Evolutionary conservation across 2,888 invertebrate genomes (phyloP).

Genomic region (Cephus spinipes): DNA sequence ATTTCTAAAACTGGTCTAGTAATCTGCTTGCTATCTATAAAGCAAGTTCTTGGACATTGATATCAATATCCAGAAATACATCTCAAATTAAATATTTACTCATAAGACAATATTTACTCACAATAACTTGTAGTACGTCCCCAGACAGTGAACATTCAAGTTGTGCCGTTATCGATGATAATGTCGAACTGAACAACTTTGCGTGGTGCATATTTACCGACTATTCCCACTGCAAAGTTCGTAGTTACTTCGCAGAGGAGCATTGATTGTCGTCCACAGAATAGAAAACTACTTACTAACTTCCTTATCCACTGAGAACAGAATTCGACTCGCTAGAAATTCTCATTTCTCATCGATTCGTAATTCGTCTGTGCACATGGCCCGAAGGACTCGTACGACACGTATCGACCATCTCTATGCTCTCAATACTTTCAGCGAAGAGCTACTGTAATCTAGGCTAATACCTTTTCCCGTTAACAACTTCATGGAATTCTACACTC

Average conservation of each 20-base stretch:
- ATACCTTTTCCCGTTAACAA: neutral
- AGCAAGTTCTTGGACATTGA: no score
- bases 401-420: neutral
- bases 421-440: neutral
- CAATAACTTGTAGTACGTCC: no score
- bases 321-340: no score
- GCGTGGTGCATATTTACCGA: neutral
- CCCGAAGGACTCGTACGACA: neutral
- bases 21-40: no score
- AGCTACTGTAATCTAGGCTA: neutral
- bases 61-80: no score
- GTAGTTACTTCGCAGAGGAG: neutral
- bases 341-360: neutral
- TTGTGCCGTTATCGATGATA: no score
- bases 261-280: neutral
- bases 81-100: no score
- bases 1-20: no score
- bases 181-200: no score
- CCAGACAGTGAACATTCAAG: no score
- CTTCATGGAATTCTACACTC: neutral
- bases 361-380: neutral
- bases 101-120: no score
- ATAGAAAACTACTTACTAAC: neutral
- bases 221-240: neutral
- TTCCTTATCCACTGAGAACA: neutral